Evolutionary conservation across 2,888 invertebrate species (phyloP), one percentile per base, ranked within the genome.

Genomic region (Agrotis puta): DNA sequence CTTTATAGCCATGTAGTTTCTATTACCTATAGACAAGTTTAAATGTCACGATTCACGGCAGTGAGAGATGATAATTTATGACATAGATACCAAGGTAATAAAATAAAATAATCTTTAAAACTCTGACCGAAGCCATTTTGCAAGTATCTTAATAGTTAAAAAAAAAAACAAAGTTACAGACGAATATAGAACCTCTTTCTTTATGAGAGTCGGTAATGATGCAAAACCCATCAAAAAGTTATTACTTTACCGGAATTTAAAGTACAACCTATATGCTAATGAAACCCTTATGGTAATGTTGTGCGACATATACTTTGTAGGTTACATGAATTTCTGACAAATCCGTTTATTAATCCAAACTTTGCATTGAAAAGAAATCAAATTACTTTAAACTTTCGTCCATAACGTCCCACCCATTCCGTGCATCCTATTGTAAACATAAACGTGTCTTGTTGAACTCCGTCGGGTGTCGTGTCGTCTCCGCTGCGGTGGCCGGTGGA

Each of bases 301-400:
- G 33, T 33, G 33, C 33, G 33, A 33, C 7, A 7, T 33, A 33
- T 33, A 7, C 33, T 33, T 5, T 7, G 7, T 33, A 33, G 33
- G 33, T 4, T 33, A 33, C 1, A 33, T 33, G 6, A 6, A 7
- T 33, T 33, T 20, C 47, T 22, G 7, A 50, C 22, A 68, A 61
- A 45, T 59, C 33, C 43, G 20, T 50, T 43, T 18, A 58, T 22
- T 20, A 7, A 27, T 56, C 20, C 22, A 13, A 73, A 73, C 27
- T 64, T 73, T 33, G 24, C 24, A 27, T 51, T 53, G 24, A 57
- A 48, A 74, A 61, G 24, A 51, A 33, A 64, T 69, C 13, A 57
- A 57, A 64, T 57, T 64, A 69, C 53, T 47, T 33, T 48, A 74
- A 69, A 74, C 18, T 69, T 54, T 16, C 51, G n/a, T 45, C 24